Evolutionary conservation across 1,140 invertebrate genomes (phyloP).

Genomic region (Ceratitis capitata): DNA sequence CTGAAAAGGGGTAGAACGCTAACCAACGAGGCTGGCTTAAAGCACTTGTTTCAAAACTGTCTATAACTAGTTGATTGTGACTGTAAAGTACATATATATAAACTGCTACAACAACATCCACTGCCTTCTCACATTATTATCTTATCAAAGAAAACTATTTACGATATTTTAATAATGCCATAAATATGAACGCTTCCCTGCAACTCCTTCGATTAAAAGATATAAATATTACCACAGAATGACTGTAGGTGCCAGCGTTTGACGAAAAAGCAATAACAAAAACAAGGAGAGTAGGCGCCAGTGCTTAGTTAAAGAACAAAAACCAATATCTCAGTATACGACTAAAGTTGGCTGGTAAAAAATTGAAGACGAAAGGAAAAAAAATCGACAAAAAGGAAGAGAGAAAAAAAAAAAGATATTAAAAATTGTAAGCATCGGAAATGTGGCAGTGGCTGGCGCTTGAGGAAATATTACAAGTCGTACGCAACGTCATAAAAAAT

Average conservation of each 20-base stretch:
- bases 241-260: not conserved
- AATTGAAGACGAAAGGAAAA: not conserved
- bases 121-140: not conserved
- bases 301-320: slow-evolving; percentile 1
- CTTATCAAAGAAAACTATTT: slow-evolving; percentile 19
- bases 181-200: slow-evolving; percentile 19
- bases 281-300: not conserved
- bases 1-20: too few species aligned
- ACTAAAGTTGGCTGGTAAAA: too few species aligned
- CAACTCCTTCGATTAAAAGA: not conserved
- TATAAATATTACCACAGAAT: not conserved
- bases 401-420: too few species aligned
- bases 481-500: not conserved
- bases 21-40: not conserved
- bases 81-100: not conserved
- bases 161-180: slow-evolving; percentile 25
- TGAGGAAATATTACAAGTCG: not conserved
- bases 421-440: not conserved
- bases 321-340: not conserved
- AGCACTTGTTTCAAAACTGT: not conserved
- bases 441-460: not conserved
- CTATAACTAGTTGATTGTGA: not conserved
- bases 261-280: not conserved
- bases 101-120: not conserved
- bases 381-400: not conserved